These are phyloP conservation scores for Ganaspis sp. DNA, from an alignment of 1,140 invertebrate genomes.

Conservation along the genomic window DNA sequence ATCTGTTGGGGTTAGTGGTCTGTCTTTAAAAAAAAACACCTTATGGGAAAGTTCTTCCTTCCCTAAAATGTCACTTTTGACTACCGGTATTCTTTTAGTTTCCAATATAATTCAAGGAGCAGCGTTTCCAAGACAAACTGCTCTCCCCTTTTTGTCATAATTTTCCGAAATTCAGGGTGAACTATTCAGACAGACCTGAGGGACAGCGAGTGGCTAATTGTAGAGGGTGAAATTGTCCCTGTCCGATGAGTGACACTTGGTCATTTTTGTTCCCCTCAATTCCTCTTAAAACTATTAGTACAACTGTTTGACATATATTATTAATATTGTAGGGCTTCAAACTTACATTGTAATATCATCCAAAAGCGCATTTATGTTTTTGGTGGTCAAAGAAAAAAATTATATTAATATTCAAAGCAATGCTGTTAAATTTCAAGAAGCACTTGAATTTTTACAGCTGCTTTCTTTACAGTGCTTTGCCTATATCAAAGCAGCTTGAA, in stretches of 20 bases:
- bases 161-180: background rate
- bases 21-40: conserved; percentile 30
- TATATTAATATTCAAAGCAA: too few species aligned
- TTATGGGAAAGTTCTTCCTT: conserved; percentile 54
- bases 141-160: background rate
- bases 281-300: background rate
- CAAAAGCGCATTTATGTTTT: background rate
- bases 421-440: too few species aligned
- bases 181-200: conserved; percentile 29
- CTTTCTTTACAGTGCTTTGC: too few species aligned
- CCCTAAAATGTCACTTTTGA: conserved; percentile 62
- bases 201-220: conserved; percentile 42
- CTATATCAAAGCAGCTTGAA: too few species aligned
- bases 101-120: background rate
- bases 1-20: conserved; percentile 58
- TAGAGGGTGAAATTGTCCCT: conserved; percentile 37
- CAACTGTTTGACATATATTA: background rate
- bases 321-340: background rate
- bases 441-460: too few species aligned
- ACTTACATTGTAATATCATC: background rate
- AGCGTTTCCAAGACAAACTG: background rate
- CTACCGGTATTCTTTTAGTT: conserved; percentile 15
- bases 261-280: conserved; percentile 5
- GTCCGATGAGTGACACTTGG: background rate
- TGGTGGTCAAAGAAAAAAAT: too few species aligned